Conservation (phyloP, 1,140 invertebrate genomes). For the Eubasilissa regina region DNA sequence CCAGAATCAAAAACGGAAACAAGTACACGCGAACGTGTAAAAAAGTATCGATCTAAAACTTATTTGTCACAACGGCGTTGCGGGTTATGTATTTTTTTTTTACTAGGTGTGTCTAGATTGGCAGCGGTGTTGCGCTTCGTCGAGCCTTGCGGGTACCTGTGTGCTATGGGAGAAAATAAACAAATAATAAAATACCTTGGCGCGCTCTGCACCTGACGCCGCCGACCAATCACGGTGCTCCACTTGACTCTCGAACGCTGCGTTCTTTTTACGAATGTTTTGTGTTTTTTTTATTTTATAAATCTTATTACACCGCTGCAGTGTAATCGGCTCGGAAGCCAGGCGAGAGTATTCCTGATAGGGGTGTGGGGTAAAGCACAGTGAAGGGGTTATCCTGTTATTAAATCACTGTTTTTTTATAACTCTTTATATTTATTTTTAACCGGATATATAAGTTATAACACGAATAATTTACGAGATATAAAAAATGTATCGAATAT, state of each 20-base stretch:
- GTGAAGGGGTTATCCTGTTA: constrained; percentile 20
- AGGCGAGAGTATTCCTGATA: constrained; percentile 34
- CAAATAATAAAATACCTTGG: constrained; percentile 49
- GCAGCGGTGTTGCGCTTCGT: neutral
- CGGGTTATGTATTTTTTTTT: neutral
- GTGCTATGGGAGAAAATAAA: constrained; percentile 54
- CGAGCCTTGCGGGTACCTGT: neutral
- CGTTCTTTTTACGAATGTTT: constrained; percentile 44
- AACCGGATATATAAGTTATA: neutral
- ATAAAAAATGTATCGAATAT: too few species aligned
- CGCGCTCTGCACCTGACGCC: constrained; percentile 59
- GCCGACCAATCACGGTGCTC: constrained; percentile 54
- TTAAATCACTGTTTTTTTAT: too few species aligned
- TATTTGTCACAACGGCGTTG: too few species aligned
- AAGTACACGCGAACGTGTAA: too few species aligned
- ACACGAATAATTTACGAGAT: too few species aligned
- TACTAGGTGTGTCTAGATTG: neutral
- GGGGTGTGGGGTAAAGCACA: constrained; percentile 33
- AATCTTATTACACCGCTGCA: constrained; percentile 52
- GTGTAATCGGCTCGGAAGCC: constrained; percentile 48
- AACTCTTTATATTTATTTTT: neutral
- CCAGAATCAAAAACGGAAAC: too few species aligned
- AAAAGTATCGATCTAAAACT: too few species aligned
- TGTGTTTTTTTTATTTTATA: constrained; percentile 50
- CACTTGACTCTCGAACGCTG: constrained; percentile 34